phyloP scores from a whole-genome alignment of 2,113 vertebrate genomes.

The Malurus alboscapulatus region DNA sequence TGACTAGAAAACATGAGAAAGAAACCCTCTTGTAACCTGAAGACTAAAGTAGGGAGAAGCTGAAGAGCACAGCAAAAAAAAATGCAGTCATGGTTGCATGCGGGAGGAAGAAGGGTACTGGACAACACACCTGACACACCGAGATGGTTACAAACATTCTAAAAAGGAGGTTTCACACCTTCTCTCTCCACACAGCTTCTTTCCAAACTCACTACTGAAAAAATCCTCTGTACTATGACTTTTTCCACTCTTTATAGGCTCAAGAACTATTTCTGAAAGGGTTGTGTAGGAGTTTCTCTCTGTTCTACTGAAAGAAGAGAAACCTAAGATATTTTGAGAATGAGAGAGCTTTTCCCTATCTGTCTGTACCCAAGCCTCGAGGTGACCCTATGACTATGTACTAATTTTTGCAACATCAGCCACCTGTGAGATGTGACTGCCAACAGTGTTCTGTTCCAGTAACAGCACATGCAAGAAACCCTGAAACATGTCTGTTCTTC shows the following conservation, averaged over 20 bases:
- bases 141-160: neutral
- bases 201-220: neutral
- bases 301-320: neutral
- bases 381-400: neutral
- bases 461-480: neutral
- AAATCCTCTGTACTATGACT: neutral
- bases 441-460: neutral
- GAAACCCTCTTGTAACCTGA: neutral
- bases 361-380: neutral
- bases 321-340: neutral
- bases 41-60: neutral
- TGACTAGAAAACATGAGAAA: neutral
- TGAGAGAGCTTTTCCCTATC: neutral
- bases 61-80: neutral
- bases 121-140: neutral
- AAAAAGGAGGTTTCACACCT: neutral
- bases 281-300: neutral
- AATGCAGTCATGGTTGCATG: neutral
- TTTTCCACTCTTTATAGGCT: neutral
- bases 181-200: neutral
- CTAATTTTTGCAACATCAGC: neutral
- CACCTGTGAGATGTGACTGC: neutral
- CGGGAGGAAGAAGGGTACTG: neutral
- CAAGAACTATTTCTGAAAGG: neutral
- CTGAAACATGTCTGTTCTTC: rapidly evolving